Base-by-base conservation (phyloP, 1,140 invertebrate genomes). In the Temnothorax longispinosus region DNA sequence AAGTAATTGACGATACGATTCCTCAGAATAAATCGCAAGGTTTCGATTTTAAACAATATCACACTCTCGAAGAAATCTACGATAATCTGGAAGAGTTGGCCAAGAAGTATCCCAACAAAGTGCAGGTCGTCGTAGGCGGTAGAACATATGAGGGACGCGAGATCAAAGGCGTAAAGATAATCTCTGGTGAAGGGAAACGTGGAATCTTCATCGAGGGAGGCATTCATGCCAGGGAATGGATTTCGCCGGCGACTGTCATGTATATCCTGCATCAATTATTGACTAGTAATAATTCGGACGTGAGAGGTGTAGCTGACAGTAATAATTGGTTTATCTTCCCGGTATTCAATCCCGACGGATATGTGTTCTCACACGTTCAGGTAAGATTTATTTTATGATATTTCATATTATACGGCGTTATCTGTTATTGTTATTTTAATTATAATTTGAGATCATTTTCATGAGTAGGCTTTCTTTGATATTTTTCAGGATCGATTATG, bases 181-280 rank as follows among this genome's bases (percentile, higher is more conserved):
- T 1, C 15, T 15, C 5, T 35, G 2, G 3, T 4, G 15, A 3
- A 8, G 6, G 38, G 7, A 38, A 8, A 8, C 7, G 35, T 4
- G 62, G 18, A 64, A n/a, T 64, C 7, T 64, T 64, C 2, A 18
- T 64, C 15, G 35, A 64, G 7, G 13, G 58, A 82, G 96, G 97
- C 80, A 97, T 97, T n/a, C 97, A 98, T 92, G 97, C 97, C 0
- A 95, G 97, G 60, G 98, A 98, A 94, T 98, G 98, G 98, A 96
- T 98, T 8, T 95, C 96, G 18, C 97, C 97, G 3, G 97, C 97
- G 0, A 96, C 97, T 0, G 95, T 96, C 0, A 96, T 97, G 1
- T 98, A 97, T 88, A 95, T 98, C 2, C 91, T 97, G 3, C 96
- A 97, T 80, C 94, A 97, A 87, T 91, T 98, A 8, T 91, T 98